Conservation (phyloP, 2,113 vertebrate species). For the Eublepharis macularius region DNA sequence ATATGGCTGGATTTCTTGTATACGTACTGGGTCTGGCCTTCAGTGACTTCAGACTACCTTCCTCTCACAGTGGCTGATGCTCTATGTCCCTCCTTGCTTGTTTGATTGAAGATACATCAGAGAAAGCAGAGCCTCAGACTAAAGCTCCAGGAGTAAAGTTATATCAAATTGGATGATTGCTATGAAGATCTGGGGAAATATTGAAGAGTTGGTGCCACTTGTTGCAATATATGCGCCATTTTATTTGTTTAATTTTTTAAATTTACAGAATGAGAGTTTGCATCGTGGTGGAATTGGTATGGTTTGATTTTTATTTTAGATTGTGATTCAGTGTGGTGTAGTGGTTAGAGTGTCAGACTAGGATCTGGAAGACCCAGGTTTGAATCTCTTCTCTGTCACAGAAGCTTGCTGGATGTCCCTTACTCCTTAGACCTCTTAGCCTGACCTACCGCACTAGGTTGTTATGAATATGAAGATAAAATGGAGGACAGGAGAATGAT, state of each 20-base stretch:
- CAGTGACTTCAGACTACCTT: background rate
- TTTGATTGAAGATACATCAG: background rate
- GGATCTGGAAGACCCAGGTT: too few relatives aligned
- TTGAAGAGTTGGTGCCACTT: background rate
- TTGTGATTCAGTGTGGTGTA: too few relatives aligned
- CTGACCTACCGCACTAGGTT: too few relatives aligned
- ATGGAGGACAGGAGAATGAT: too few relatives aligned
- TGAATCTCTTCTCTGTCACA: too few relatives aligned
- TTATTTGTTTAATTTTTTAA: background rate
- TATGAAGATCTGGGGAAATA: background rate
- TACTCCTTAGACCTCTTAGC: too few relatives aligned
- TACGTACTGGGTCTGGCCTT: background rate
- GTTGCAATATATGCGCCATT: conserved; percentile 9
- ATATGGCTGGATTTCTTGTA: background rate
- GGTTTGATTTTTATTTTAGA: conserved; percentile 27
- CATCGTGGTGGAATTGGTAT: background rate
- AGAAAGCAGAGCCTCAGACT: background rate
- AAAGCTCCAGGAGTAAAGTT: background rate
- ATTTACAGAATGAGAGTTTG: background rate
- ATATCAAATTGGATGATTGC: background rate
- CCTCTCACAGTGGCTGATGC: background rate
- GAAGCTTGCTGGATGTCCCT: too few relatives aligned
- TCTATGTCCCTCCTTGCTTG: background rate
- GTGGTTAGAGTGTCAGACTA: too few relatives aligned
- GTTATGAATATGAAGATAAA: too few relatives aligned